Evolutionary conservation across 2,888 invertebrate genomes (phyloP).

Genomic region (Melanchra persicariae): DNA sequence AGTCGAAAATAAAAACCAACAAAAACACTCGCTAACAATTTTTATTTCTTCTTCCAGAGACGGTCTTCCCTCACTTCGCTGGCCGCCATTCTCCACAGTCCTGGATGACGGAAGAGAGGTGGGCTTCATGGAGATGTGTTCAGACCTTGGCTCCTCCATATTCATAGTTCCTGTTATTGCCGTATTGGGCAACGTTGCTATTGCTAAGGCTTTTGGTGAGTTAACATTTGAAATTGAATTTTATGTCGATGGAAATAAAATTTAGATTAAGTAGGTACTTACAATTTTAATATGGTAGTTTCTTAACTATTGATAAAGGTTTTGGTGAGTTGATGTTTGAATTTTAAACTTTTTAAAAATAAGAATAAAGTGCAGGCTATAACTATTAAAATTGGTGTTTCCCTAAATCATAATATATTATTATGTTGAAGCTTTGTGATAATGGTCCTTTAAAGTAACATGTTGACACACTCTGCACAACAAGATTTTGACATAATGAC

Average conservation of each 20-base stretch:
- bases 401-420: too few relatives aligned
- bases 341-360: too few relatives aligned
- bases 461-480: too few relatives aligned
- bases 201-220: constrained; percentile 98
- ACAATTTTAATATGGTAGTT: background rate
- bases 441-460: background rate
- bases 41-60: constrained; percentile 85
- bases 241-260: background rate
- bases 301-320: too few relatives aligned
- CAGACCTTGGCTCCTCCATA: constrained; percentile 96
- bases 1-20: background rate
- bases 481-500: too few relatives aligned
- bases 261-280: too few relatives aligned
- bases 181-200: constrained; percentile 98
- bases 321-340: background rate
- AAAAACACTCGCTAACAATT: too few relatives aligned
- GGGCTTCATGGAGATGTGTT: constrained; percentile 93
- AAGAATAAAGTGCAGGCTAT: too few relatives aligned
- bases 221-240: constrained; percentile 38
- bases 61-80: constrained; percentile 93
- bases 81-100: constrained; percentile 94
- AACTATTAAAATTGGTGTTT: background rate
- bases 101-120: constrained; percentile 90
- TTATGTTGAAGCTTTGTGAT: background rate
- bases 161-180: constrained; percentile 97